A percentile compares a stretch with the other conserved stretches of the same genome.
phyloP scores from a whole-genome alignment of 64 coral and sea anemone genomes.

The Actinia equina region DNA sequence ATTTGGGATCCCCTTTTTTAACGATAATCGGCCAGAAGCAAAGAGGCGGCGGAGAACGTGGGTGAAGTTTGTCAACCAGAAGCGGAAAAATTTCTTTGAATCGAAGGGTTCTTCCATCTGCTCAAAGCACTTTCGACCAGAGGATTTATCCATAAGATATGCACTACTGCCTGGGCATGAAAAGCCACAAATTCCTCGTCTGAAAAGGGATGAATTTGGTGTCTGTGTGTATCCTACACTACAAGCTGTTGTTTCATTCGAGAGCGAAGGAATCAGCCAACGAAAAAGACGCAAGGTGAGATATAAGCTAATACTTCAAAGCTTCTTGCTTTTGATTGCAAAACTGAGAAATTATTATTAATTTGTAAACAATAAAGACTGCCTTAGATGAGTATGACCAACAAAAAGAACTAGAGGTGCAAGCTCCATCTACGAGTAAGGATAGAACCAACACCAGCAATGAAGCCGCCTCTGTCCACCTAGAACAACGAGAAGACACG shows the following conservation, averaged over 20 bases:
- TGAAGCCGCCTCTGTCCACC: not conserved
- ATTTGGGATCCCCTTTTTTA: slow-evolving; percentile 20
- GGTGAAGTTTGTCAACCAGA: slow-evolving; percentile 20
- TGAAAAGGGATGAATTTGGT: slow-evolving; percentile 28
- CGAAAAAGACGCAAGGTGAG: slow-evolving; percentile 32
- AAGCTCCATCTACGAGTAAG: not conserved
- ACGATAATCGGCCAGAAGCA: slow-evolving; percentile 22
- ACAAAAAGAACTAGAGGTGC: not conserved
- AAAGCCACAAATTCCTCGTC: slow-evolving; percentile 12
- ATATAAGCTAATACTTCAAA: not conserved
- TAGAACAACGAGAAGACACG: not conserved
- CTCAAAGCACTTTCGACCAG: slow-evolving; percentile 28
- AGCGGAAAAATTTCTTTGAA: not conserved
- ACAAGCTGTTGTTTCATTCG: not conserved
- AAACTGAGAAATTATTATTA: not conserved
- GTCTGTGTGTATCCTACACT: slow-evolving; percentile 31
- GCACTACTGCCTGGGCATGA: not conserved
- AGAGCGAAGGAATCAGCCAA: not conserved
- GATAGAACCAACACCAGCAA: not conserved
- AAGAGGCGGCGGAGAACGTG: slow-evolving; percentile 22
- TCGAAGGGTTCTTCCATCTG: slow-evolving; percentile 12
- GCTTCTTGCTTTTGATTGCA: not conserved
- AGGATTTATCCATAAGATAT: slow-evolving; percentile 16
- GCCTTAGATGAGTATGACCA: not conserved
- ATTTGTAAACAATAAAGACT: not conserved